Evolutionary conservation across 2,113 vertebrate species (phyloP).

Genomic region (Lophotis ruficrista): DNA sequence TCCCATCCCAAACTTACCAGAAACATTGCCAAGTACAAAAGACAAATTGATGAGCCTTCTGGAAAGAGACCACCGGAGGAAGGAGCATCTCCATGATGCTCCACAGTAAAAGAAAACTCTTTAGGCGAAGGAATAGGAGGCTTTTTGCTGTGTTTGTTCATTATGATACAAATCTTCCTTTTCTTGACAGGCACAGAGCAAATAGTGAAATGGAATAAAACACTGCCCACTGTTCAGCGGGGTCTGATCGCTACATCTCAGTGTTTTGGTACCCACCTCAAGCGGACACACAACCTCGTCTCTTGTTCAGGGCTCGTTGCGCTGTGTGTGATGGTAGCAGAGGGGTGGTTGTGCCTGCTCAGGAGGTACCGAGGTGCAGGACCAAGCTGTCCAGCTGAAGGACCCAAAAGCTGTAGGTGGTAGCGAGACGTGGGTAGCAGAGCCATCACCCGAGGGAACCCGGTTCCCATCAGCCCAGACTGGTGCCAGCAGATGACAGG

Average conservation of each 20-base stretch:
- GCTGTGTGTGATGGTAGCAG: background rate
- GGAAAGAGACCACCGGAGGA: constrained; percentile 45
- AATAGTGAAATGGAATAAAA: constrained; percentile 43
- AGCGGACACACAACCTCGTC: background rate
- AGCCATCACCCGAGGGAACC: background rate
- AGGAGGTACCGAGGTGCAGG: background rate
- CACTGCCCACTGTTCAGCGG: background rate
- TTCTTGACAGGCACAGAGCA: constrained; percentile 9
- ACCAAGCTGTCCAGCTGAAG: background rate
- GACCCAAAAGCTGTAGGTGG: background rate
- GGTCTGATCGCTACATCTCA: background rate
- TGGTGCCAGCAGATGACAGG: background rate
- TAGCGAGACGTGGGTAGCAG: background rate
- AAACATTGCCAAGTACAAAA: constrained; percentile 41
- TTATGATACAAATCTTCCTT: constrained; percentile 23
- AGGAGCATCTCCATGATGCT: background rate
- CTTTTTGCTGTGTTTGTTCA: constrained; percentile 30
- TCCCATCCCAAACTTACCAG: constrained; percentile 39
- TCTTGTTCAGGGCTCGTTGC: background rate
- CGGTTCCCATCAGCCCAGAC: background rate
- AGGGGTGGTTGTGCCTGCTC: background rate
- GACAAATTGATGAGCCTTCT: constrained; percentile 60
- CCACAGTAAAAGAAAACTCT: constrained; percentile 12
- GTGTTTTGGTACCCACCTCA: background rate
- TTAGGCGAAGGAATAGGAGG: constrained; percentile 6